These are phyloP conservation scores for Latrodectus geometricus DNA, from an alignment of 1,140 invertebrate genomes.

Conservation along the genomic window DNA sequence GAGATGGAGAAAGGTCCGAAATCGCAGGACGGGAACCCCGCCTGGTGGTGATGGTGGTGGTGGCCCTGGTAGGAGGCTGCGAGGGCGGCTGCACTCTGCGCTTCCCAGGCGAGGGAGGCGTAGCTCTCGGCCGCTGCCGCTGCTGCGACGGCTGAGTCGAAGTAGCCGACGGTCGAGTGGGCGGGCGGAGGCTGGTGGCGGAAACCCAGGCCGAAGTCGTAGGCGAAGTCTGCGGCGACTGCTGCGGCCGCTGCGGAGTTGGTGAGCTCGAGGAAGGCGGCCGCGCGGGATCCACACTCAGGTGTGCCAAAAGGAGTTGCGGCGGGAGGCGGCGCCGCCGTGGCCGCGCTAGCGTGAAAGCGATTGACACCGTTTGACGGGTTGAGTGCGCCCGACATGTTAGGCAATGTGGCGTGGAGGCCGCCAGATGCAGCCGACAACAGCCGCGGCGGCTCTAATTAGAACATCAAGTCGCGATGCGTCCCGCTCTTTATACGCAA, in stretches of 20 bases:
- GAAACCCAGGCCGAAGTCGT: slow-evolving; percentile 37
- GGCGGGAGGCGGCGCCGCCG: slow-evolving; percentile 13
- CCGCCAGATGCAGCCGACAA: slow-evolving; percentile 23
- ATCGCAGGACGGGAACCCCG: slow-evolving; percentile 20
- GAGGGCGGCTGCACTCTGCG: slow-evolving; percentile 24
- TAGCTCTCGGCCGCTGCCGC: slow-evolving; percentile 51
- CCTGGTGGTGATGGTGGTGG: slow-evolving; percentile 14
- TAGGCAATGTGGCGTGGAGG: slow-evolving; percentile 44
- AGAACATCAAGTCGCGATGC: slow-evolving; percentile 52
- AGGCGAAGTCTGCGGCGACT: slow-evolving; percentile 48
- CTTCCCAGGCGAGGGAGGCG: slow-evolving; percentile 49
- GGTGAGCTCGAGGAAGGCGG: slow-evolving; percentile 60
- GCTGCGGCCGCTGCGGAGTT: slow-evolving; percentile 39
- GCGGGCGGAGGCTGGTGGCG: slow-evolving; percentile 34
- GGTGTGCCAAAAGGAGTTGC: slow-evolving; percentile 50
- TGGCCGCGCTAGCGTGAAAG: slow-evolving; percentile 59
- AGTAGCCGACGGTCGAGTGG: slow-evolving; percentile 15
- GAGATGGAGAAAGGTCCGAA: slow-evolving; percentile 35
- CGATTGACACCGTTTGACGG: slow-evolving; percentile 63
- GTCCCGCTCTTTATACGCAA: slow-evolving; percentile 41
- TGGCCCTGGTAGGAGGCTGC: slow-evolving; percentile 22
- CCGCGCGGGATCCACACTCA: slow-evolving; percentile 54
- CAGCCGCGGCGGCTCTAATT: slow-evolving; percentile 48
- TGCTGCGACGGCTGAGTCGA: slow-evolving; percentile 14
- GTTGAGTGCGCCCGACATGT: slow-evolving; percentile 62